Conservation (phyloP, 2,797 vertebrate genomes). For the Catharus ustulatus region DNA sequence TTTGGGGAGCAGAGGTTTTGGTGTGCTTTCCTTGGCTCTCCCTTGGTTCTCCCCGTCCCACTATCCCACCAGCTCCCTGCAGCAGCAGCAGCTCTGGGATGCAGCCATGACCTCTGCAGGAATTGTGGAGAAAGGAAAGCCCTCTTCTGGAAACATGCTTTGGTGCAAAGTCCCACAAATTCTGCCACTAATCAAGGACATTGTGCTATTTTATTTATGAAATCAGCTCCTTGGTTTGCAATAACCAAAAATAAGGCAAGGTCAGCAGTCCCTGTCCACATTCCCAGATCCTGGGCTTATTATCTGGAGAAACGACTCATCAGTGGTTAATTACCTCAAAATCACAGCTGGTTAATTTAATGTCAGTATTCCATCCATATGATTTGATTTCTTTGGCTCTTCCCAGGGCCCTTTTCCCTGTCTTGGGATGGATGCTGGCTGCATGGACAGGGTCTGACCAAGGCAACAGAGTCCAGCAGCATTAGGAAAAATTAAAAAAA, state of each 20-base stretch:
- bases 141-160: not conserved
- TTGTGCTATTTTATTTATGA: not conserved
- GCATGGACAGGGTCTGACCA: not conserved
- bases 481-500: not conserved
- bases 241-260: not conserved
- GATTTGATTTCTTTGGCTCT: not conserved
- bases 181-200: not conserved
- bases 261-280: accelerated
- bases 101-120: accelerated
- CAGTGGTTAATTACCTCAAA: not conserved
- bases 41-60: not conserved
- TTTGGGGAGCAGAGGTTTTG: not conserved
- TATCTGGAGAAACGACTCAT: accelerated
- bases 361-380: accelerated
- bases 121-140: not conserved
- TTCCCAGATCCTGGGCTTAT: not conserved
- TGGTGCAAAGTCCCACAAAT: not conserved
- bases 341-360: not conserved
- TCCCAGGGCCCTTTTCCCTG: not conserved
- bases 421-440: not conserved
- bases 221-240: not conserved
- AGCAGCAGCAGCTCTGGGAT: not conserved
- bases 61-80: not conserved
- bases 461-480: accelerated
- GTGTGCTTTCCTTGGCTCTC: not conserved